A percentile compares a stretch with the other conserved stretches of the same genome.
phyloP scores from a whole-genome alignment of 2,113 vertebrate species.

The Perognathus longimembris region DNA sequence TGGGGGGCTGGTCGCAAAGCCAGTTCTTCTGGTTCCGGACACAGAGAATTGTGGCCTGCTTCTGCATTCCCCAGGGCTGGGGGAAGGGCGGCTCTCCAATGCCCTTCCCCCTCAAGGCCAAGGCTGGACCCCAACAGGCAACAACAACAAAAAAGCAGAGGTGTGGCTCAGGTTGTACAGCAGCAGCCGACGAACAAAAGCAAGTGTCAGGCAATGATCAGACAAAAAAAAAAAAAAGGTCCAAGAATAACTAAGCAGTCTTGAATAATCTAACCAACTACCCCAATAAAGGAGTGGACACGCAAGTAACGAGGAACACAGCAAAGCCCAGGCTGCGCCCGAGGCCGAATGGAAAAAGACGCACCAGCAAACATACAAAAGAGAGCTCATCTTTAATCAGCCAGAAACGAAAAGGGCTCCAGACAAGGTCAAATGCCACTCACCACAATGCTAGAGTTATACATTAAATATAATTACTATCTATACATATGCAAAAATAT shows the following conservation, averaged over 20 bases:
- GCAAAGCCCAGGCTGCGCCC: constrained; percentile 28
- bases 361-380: constrained; percentile 70
- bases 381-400: constrained; percentile 83
- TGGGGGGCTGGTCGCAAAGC: no score
- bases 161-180: background rate
- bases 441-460: constrained; percentile 79
- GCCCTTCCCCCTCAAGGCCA: no score
- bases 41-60: no score
- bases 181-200: no score
- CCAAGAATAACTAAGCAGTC: constrained; percentile 64
- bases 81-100: no score
- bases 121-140: no score
- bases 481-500: constrained; percentile 88
- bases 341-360: constrained; percentile 55
- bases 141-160: background rate
- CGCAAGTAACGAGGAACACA: constrained; percentile 8
- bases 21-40: no score
- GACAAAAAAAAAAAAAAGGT: constrained; percentile 14
- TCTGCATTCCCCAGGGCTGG: no score
- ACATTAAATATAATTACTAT: constrained; percentile 85
- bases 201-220: no score
- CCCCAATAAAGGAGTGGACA: background rate
- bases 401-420: constrained; percentile 76
- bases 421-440: constrained; percentile 77
- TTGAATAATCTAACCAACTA: constrained; percentile 23